These are phyloP conservation scores for Chaetops frenatus DNA, from an alignment of 2,113 vertebrate genomes.

Conservation along the genomic window DNA sequence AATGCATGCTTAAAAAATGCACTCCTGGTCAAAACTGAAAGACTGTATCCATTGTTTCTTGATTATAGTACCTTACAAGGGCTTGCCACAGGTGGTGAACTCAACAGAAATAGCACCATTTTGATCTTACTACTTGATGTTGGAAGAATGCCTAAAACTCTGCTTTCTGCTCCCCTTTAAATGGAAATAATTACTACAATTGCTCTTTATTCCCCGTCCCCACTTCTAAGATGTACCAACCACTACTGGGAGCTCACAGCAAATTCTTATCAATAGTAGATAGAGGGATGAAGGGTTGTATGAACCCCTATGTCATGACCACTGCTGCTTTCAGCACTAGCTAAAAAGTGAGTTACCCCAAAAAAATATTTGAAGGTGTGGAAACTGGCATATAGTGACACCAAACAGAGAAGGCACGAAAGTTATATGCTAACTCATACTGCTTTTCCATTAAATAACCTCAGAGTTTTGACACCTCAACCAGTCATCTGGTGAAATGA, in stretches of 20 bases:
- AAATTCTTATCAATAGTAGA: not conserved
- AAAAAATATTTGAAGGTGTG: not conserved
- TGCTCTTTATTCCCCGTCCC: not conserved
- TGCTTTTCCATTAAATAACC: not conserved
- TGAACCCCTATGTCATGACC: not conserved
- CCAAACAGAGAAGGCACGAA: not conserved
- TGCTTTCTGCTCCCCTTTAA: not conserved
- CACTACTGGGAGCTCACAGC: not conserved
- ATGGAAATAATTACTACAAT: not conserved
- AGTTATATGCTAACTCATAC: not conserved
- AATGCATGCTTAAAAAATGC: not conserved
- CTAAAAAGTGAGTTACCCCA: not conserved
- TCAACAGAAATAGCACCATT: not conserved
- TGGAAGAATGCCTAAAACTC: not conserved
- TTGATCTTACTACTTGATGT: not conserved
- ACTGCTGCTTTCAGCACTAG: not conserved
- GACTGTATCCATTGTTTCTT: not conserved
- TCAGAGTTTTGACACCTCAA: not conserved
- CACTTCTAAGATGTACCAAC: not conserved
- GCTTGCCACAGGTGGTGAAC: not conserved
- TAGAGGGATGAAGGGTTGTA: not conserved
- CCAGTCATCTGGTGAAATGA: not conserved
- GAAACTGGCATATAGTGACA: not conserved
- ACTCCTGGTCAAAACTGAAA: not conserved
- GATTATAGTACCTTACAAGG: not conserved